Percentiles rank a stretch among this genome's conserved stretches.
These are phyloP conservation scores for Eublepharis macularius DNA, from an alignment of 2,113 vertebrate species.

Conservation along the genomic window DNA sequence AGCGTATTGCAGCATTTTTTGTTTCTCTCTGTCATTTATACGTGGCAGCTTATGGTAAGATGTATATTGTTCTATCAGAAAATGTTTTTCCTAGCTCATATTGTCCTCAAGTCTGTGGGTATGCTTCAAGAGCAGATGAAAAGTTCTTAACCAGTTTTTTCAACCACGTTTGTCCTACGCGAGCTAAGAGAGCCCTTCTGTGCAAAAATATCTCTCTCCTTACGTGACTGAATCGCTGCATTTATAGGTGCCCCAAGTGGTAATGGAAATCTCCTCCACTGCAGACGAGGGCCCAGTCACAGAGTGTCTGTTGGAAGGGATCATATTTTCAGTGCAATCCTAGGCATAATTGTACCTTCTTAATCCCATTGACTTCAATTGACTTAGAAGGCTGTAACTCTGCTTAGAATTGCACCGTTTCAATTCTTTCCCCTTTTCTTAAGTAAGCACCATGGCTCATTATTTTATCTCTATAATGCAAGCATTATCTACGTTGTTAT, in stretches of 20 bases:
- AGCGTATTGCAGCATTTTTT: neutral
- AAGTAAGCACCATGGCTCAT: conserved; percentile 24
- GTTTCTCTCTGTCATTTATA: neutral
- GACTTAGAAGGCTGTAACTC: no score
- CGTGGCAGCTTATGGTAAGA: neutral
- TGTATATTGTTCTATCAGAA: neutral
- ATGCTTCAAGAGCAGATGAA: neutral
- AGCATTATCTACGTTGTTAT: conserved; percentile 61
- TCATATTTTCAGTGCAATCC: neutral
- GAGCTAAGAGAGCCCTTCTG: neutral
- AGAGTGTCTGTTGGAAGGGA: neutral
- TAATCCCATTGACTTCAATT: no score
- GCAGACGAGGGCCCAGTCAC: neutral
- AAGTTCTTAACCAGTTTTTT: neutral
- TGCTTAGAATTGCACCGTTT: neutral
- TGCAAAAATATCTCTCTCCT: neutral
- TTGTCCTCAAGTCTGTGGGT: neutral
- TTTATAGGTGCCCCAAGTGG: no score
- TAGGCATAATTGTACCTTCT: no score
- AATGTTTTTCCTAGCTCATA: neutral
- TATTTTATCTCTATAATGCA: conserved; percentile 49
- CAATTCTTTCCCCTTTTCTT: neutral
- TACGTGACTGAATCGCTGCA: neutral
- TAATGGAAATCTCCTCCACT: neutral
- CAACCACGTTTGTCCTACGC: neutral